phyloP scores from a whole-genome alignment of 2,113 vertebrate genomes.

The Alectura lathami region DNA sequence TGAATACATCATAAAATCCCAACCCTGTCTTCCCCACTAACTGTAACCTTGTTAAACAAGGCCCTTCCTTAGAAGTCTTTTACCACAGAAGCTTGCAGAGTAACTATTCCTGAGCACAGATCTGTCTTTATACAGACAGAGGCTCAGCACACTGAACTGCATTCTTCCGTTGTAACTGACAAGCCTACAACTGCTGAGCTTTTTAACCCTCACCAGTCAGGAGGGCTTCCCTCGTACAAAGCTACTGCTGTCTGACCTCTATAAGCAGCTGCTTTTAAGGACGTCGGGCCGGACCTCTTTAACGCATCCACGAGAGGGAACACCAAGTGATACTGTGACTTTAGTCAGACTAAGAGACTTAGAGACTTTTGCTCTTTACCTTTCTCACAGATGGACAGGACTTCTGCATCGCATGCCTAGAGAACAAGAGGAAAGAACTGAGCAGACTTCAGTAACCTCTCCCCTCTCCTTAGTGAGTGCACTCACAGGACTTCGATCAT shows the following conservation, averaged over 20 bases:
- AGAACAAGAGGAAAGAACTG: conserved; percentile 10
- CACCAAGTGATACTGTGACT: not conserved
- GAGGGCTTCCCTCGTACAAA: not conserved
- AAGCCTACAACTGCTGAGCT: not conserved
- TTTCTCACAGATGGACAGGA: conserved; percentile 66
- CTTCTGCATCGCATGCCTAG: conserved; percentile 70
- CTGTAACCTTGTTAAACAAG: not conserved
- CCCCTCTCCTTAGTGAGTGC: not conserved
- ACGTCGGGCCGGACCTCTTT: not conserved
- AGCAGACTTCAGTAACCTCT: not conserved
- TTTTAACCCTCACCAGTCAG: conserved; percentile 15
- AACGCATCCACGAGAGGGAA: not conserved
- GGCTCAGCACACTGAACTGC: not conserved
- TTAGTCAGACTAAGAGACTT: not conserved
- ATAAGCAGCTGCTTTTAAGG: not conserved
- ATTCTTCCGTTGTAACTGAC: conserved; percentile 32
- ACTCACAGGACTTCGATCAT: not conserved
- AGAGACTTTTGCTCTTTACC: conserved; percentile 49
- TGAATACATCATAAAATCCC: not conserved
- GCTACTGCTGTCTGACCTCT: not conserved
- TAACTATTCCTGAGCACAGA: not conserved
- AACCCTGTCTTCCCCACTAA: not conserved
- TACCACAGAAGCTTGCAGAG: not conserved
- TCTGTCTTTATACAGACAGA: conserved; percentile 6
- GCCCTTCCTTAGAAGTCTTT: not conserved